Conservation (phyloP, 2,113 vertebrate species). For the Pollimyrus isidori region DNA sequence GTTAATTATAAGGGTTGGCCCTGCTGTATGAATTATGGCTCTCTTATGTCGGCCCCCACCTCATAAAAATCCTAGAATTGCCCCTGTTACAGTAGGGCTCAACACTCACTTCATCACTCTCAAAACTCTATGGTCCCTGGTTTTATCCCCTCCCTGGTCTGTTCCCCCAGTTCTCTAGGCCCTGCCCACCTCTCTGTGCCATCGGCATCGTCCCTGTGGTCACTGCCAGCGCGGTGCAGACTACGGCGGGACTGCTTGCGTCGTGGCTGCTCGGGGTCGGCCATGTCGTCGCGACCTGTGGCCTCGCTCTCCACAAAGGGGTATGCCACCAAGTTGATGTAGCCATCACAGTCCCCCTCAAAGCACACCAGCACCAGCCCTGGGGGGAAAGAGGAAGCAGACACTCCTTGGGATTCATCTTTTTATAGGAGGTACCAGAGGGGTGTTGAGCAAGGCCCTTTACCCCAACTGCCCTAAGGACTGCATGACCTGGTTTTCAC, state of each 20-base stretch:
- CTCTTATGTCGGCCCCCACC: background rate
- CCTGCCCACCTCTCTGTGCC: slow-evolving; percentile 69
- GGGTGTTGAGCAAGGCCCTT: background rate
- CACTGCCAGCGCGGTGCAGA: slow-evolving; percentile 80
- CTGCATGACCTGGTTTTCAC: background rate
- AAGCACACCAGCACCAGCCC: slow-evolving; percentile 94
- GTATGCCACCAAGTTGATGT: slow-evolving; percentile 95
- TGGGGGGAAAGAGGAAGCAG: slow-evolving; percentile 36
- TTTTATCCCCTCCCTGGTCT: background rate
- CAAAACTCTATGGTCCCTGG: background rate
- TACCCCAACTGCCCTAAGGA: background rate
- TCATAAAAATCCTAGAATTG: background rate
- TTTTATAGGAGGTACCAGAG: background rate
- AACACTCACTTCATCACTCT: background rate
- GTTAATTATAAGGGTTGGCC: background rate
- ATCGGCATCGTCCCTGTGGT: slow-evolving; percentile 82
- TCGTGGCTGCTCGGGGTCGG: slow-evolving; percentile 85
- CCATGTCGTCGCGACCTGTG: slow-evolving; percentile 66
- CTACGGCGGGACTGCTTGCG: slow-evolving; percentile 92
- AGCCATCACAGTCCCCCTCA: slow-evolving; percentile 88
- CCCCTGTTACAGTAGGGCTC: background rate
- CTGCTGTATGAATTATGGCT: background rate
- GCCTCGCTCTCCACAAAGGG: slow-evolving; percentile 83
- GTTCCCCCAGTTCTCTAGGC: background rate
- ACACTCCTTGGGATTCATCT: background rate